Evolutionary conservation across 2,888 invertebrate genomes (phyloP), one percentile per base, ranked within the genome.

Genomic region (Phaonia tiefii): DNA sequence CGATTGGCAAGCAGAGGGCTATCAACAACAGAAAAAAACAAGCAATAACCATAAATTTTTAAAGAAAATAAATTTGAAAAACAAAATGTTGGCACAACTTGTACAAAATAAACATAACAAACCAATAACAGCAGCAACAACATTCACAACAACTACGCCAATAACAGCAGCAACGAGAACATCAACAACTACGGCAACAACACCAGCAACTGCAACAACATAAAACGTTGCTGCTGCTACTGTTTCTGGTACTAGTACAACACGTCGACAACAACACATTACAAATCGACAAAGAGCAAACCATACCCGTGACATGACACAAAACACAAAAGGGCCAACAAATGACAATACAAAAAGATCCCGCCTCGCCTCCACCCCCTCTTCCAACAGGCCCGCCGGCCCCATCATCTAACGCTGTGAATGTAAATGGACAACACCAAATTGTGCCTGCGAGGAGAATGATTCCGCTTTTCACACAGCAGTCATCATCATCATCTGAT

Each of bases 81-180:
- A 67, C 71, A 78, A 81, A 81, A 78, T 81, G 81, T 78, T 81
- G 81, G 81, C 81, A 81, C 78, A 75, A 81, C 54, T 78, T 81
- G 75, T 78, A 72, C 54, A 75, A 72, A 75, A 67, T 58, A 39
- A 39, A 60, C 70, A 67, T 56, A 77, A 51, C 51, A 80, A 58
- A 73, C 63, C 73, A 80, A 75, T 56, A 70, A 49, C 37, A 51
- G 0, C 65, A 65, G n/a, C 37, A 54, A 0, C 65, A 71, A 46
- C 15, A 51, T n/a, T n/a, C n/a, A 8, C 67, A 72, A 51, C 7
- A 71, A 37, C 44, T 13, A 31, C 8, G 31, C 31, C 31, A 31
- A 8, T 8, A 70, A 60, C 51, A 75, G 37, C 56, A 76, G 17
- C 37, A 71, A 4, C 49, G 66, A 51, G 22, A 60, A 17, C 39